Base-by-base conservation (phyloP, 53 echinoderm and acorn worm genomes). In the Arbacia lixula region DNA sequence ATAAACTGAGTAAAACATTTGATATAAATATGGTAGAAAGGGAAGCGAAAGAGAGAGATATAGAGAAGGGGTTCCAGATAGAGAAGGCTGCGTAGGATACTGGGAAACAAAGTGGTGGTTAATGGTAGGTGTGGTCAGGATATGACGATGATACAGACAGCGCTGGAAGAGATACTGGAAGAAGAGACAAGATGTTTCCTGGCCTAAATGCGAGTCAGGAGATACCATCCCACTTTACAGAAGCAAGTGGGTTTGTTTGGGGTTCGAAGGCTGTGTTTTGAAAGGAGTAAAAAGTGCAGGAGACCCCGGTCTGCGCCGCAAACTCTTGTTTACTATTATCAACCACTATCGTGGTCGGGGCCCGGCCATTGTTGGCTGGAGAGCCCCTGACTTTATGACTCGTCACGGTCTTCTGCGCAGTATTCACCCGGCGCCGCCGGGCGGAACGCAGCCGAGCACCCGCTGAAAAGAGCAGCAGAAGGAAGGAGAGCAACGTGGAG, bases 231-330 rank as follows among this genome's bases (percentile, higher is more conserved):
- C n/a, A n/a, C n/a, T n/a, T n/a, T n/a, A n/a, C n/a, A n/a, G n/a
- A n/a, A n/a, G n/a, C n/a, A n/a, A n/a, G n/a, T n/a, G n/a, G n/a
- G n/a, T n/a, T n/a, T n/a, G n/a, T n/a, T n/a, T n/a, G n/a, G n/a
- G n/a, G n/a, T n/a, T n/a, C n/a, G n/a, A n/a, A n/a, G n/a, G n/a
- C n/a, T n/a, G n/a, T n/a, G n/a, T n/a, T n/a, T n/a, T n/a, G n/a
- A n/a, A n/a, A n/a, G n/a, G n/a, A n/a, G n/a, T n/a, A 33, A 73
- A 73, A 73, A 73, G 73, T 73, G 21, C 73, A 73, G 26, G 73
- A 33, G 73, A 73, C 73, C 73, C 53, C 73, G 9, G 52, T 51
- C 46, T 33, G 35, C 53, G 53, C n/a, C n/a, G n/a, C n/a, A n/a
- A n/a, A 73, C 33, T 73, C 40, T 53, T 73, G 73, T 73, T 73